Evolutionary conservation across 1,140 invertebrate genomes (phyloP).

Genomic region (Drosophila obscura): DNA sequence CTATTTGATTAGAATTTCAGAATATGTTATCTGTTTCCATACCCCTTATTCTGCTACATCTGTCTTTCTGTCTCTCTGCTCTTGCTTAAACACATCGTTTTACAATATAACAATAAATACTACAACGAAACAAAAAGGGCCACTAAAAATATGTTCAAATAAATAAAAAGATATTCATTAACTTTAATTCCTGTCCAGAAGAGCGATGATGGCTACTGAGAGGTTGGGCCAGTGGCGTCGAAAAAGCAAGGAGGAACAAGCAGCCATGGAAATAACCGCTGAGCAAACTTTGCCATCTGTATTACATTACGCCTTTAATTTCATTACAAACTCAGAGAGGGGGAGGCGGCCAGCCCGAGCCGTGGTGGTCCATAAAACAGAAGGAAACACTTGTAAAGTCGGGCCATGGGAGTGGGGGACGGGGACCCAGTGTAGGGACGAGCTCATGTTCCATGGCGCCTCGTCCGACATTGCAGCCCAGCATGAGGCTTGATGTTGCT

Average conservation of each 20-base stretch:
- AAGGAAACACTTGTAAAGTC: conserved; percentile 77
- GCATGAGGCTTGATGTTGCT: conserved; percentile 15
- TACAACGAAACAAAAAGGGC: no score
- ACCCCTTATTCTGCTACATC: no score
- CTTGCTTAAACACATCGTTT: no score
- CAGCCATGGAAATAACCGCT: conserved; percentile 72
- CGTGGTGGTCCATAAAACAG: conserved; percentile 65
- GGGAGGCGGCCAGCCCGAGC: conserved; percentile 20
- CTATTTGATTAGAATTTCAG: no score
- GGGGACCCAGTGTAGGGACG: background rate
- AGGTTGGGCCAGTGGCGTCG: no score
- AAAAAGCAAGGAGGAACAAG: conserved; percentile 30
- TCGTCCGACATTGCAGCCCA: conserved; percentile 56
- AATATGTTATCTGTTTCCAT: no score
- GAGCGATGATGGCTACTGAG: conserved; percentile 30
- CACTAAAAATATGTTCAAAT: background rate
- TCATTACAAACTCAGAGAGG: conserved; percentile 58
- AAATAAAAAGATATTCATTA: conserved; percentile 59
- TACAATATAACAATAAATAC: no score
- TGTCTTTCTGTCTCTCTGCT: no score
- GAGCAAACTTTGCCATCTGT: conserved; percentile 75
- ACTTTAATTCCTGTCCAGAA: conserved; percentile 67
- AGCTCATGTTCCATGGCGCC: conserved; percentile 67
- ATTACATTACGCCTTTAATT: conserved; percentile 82
- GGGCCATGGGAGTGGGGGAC: conserved; percentile 11